phyloP scores from a whole-genome alignment of 2,888 invertebrate species.

The Rhimphoctona megacephalus region DNA sequence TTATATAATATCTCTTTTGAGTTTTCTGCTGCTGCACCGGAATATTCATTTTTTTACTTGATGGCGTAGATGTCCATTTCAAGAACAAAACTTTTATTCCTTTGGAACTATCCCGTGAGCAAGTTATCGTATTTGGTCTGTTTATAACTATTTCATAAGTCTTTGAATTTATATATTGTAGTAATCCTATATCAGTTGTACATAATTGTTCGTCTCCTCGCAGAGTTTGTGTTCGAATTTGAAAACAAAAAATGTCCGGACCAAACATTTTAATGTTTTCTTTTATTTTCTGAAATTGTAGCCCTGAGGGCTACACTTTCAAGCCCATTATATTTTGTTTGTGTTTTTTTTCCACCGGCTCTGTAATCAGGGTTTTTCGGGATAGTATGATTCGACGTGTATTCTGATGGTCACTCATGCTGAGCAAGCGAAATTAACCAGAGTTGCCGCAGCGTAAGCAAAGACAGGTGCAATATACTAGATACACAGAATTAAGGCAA shows the following conservation, averaged over 20 bases:
- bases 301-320: not conserved
- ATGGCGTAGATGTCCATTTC: not conserved
- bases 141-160: not conserved
- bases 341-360: not conserved
- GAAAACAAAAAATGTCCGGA: not conserved
- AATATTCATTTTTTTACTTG: constrained; percentile 15
- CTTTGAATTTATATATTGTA: not conserved
- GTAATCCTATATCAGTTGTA: not conserved
- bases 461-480: constrained; percentile 3
- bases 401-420: constrained; percentile 5
- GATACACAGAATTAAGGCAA: constrained; percentile 20
- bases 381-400: not conserved
- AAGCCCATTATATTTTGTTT: not conserved
- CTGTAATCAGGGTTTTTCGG: constrained; percentile 1
- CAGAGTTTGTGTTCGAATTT: no score
- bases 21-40: not conserved
- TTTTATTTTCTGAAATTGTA: constrained; percentile 43
- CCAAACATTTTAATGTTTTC: not conserved
- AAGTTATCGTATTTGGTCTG: not conserved
- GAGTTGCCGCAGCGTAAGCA: not conserved
- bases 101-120: not conserved
- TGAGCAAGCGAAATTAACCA: constrained; percentile 25
- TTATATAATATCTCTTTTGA: not conserved
- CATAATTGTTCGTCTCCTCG: no score
- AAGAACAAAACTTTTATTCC: not conserved